phyloP scores from a whole-genome alignment of 1,140 invertebrate species.

The Cyphomyrmex costatus region DNA sequence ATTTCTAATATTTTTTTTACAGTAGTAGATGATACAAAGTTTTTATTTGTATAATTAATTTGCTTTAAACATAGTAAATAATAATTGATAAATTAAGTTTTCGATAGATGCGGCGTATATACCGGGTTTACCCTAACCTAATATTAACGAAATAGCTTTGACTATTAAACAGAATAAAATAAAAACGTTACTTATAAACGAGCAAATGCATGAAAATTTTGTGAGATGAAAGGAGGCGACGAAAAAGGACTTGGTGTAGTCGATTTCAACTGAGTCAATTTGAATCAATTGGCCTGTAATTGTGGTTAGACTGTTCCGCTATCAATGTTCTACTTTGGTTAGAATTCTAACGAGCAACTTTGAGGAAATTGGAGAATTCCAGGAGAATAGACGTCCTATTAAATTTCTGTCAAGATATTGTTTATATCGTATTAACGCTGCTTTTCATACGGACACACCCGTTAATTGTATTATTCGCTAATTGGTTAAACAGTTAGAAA shows the following conservation, averaged over 20 bases:
- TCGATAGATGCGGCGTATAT: too few relatives aligned
- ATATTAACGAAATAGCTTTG: neutral
- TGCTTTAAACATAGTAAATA: too few relatives aligned
- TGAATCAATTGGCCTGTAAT: conserved; percentile 68
- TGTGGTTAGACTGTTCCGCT: conserved; percentile 41
- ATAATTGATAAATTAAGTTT: too few relatives aligned
- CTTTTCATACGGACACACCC: neutral
- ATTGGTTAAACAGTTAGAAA: conserved; percentile 34
- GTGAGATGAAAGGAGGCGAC: neutral
- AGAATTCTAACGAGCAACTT: conserved; percentile 44
- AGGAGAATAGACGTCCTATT: neutral
- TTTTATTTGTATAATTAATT: too few relatives aligned
- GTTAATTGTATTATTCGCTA: conserved; percentile 8
- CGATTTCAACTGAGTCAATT: conserved; percentile 50
- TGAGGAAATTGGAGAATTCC: conserved; percentile 40
- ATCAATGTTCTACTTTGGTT: conserved; percentile 37
- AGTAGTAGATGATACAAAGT: too few relatives aligned
- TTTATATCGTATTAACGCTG: neutral
- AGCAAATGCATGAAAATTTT: conserved; percentile 12
- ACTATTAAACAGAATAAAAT: neutral
- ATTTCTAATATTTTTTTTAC: too few relatives aligned
- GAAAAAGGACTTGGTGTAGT: neutral
- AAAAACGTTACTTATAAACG: neutral
- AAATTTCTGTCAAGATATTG: neutral
- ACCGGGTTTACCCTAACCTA: too few relatives aligned